phyloP scores from a whole-genome alignment of 1,140 invertebrate genomes.

The Anastatus disparis region DNA sequence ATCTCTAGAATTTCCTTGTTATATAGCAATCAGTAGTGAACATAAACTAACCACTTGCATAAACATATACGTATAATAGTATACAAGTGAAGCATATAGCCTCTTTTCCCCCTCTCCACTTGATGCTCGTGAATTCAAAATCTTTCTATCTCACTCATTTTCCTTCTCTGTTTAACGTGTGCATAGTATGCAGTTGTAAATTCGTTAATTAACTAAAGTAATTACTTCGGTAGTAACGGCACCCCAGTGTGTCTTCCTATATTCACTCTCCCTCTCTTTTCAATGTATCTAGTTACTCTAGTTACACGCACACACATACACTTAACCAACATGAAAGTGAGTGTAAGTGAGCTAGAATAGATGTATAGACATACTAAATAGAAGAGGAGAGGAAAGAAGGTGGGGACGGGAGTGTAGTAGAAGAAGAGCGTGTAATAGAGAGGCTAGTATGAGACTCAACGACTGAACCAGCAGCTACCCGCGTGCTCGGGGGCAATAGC shows the following conservation, averaged over 20 bases:
- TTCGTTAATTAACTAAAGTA: constrained; percentile 63
- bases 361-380: too few relatives aligned
- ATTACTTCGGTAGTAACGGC: constrained; percentile 53
- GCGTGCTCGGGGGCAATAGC: constrained; percentile 21
- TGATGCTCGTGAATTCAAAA: background rate
- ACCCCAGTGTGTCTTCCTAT: background rate
- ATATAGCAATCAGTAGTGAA: background rate
- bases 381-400: background rate
- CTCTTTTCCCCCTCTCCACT: too few relatives aligned
- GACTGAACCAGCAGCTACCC: background rate
- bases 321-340: too few relatives aligned
- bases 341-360: too few relatives aligned
- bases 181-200: constrained; percentile 61
- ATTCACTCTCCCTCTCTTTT: background rate
- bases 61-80: background rate
- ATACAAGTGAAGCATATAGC: constrained; percentile 5
- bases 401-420: background rate
- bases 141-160: too few relatives aligned
- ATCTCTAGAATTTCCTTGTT: constrained; percentile 17
- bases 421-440: background rate
- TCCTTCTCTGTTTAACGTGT: too few relatives aligned
- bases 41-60: background rate
- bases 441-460: too few relatives aligned
- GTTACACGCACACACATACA: too few relatives aligned
- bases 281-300: too few relatives aligned